Evolutionary conservation across 2,797 vertebrate species (phyloP), one percentile per base, ranked within the genome.

Genomic region (Loriculus beryllinus): DNA sequence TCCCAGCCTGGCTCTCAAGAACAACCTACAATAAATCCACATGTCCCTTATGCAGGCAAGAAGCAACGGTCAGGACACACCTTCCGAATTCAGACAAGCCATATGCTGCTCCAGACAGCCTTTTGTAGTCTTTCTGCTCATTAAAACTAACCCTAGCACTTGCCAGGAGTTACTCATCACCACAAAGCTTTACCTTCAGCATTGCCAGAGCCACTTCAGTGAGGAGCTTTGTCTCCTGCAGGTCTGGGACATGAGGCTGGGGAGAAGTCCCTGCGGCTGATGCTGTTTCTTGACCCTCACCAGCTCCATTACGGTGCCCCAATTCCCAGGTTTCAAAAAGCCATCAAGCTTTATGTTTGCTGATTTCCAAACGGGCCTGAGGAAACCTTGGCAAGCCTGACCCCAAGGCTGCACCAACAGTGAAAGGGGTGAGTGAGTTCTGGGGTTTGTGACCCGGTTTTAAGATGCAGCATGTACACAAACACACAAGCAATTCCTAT

Each of bases 351-450:
- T 28, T 3, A 59, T 18, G 6, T 13, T 6, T 3, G 8, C 48
- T 51, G 33, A 70, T 39, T 81, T 83, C 70, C 88, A 51, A 40
- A 62, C 49, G 43, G 23, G 8, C n/a, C 49, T 10, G 52, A 87
- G 75, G 62, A 74, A 80, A 6, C 29, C 35, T 7, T 35, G 40
- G 33, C 81, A 92, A 93, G 67, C 42, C 87, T 54, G 59, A 72
- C 43, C 71, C 83, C 0, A 10, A 31, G 67, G 70, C 82, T 84
- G 51, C 8, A 31, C 31, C 26, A n/a, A 43, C 2, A 65, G 35
- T 0, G 59, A 6, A 18, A 65, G 1, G 18, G 51, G 37, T 2
- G 2, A 12, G 59, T 21, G 60, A 37, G 48, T 7, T 21, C 54
- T 18, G 49, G 39, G 65, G 4, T n/a, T 54, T 26, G 57, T 19